These are phyloP conservation scores for Leuctra nigra DNA, from an alignment of 2,888 invertebrate genomes.

Conservation along the genomic window DNA sequence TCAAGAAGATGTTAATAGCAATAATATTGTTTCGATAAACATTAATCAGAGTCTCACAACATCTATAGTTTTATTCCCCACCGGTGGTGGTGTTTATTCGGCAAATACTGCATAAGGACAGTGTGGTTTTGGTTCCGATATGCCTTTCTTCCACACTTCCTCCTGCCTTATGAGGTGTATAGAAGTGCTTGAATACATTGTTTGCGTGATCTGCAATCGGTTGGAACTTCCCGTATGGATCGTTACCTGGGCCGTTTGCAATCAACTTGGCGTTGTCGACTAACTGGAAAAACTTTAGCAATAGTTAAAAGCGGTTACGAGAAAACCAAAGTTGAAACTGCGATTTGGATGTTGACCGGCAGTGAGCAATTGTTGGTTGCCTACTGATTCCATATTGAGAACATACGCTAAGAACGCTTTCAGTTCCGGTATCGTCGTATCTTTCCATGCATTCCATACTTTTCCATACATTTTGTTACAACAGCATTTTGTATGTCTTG, in stretches of 20 bases:
- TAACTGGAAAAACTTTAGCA: not conserved
- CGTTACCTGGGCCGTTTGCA: not conserved
- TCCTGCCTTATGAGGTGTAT: not conserved
- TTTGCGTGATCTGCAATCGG: not conserved
- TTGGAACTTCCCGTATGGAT: not conserved
- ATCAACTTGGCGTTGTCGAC: not conserved
- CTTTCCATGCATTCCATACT: no score
- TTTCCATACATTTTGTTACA: no score
- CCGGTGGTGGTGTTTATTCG: not conserved
- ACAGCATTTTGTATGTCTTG: no score
- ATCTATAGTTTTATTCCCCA: not conserved
- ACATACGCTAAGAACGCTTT: no score
- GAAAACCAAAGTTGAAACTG: not conserved
- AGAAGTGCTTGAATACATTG: not conserved
- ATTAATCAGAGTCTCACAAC: not conserved
- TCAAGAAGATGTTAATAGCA: no score
- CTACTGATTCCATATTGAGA: not conserved
- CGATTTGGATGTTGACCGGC: not conserved
- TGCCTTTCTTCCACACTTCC: not conserved
- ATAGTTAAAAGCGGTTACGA: not conserved
- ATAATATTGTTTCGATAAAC: no score
- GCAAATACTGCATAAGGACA: not conserved
- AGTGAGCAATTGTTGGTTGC: not conserved
- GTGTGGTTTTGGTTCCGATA: not conserved
- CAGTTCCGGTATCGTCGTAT: no score